phyloP scores from a whole-genome alignment of 2,888 invertebrate genomes.

The Crocallis elinguaria region DNA sequence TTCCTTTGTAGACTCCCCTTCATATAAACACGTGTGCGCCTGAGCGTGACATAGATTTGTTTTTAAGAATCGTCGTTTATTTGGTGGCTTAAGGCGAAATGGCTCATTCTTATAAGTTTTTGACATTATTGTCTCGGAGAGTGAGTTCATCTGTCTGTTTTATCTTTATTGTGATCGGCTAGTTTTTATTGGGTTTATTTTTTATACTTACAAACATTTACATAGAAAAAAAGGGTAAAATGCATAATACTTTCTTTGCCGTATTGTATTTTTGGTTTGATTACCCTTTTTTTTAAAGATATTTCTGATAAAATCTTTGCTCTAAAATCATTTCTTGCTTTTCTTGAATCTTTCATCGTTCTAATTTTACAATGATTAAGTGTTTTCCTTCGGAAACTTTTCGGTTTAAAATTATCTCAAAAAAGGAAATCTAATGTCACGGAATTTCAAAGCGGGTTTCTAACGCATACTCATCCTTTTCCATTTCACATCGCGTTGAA shows the following conservation, averaged over 20 bases:
- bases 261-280: no score
- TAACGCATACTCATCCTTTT: slow-evolving; percentile 18
- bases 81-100: slow-evolving; percentile 75
- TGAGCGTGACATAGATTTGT: slow-evolving; percentile 74
- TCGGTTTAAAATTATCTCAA: no score
- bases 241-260: no score
- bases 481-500: slow-evolving; percentile 15
- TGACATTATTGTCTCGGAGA: slow-evolving; percentile 31
- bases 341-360: no score
- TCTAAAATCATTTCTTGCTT: no score
- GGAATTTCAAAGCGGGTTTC: no score
- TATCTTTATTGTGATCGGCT: slow-evolving; percentile 9
- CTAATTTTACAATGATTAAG: no score
- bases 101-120: slow-evolving; percentile 58
- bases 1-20: slow-evolving; percentile 75
- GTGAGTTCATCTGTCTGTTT: slow-evolving; percentile 31
- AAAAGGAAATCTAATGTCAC: not conserved
- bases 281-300: no score
- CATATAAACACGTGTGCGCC: slow-evolving; percentile 68
- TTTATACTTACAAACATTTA: no score
- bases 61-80: slow-evolving; percentile 80
- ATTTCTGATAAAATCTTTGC: no score
- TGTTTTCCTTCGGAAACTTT: no score
- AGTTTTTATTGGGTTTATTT: not conserved
- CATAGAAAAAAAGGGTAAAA: no score